Base-by-base conservation (phyloP, 2,113 vertebrate genomes). In the Eubucco bourcierii region DNA sequence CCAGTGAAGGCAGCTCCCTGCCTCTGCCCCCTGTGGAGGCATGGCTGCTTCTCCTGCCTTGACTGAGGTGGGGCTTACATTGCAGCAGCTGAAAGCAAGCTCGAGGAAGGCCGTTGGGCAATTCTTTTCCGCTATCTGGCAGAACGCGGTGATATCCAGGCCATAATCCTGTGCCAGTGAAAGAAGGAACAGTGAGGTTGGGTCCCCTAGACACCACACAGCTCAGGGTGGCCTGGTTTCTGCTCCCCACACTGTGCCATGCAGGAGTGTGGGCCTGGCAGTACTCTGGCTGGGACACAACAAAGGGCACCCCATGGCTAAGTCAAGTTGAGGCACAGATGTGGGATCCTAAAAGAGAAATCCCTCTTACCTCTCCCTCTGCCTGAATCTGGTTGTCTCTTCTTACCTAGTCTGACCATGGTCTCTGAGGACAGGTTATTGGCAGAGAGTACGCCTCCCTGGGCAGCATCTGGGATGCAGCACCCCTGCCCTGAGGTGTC, bases 1-100 rank as follows among this genome's bases (percentile, higher is more conserved):
- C 41, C 3, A 33, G 50, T 29, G 8, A 16, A 37, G 75, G 58
- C 10, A 64, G 86, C 55, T 80, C 68, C 44, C 50, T 61, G 50
- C 27, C 23, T 80, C 65, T 44, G 28, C 33, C 28, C 27, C 9
- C 15, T 4, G 8, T 19, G 59, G 28, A 46, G 61, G 56, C 46
- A 72, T 37, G 47, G 73, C 53, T 87, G 74, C 71, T 33, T 29
- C 21, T 68, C 61, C 76, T 9, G 24, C 76, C 58, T 0, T 46
- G 19, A 37, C 1, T 2, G 59, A 78, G 29, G 10, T 7, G 29
- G 71, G 14, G 75, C 99, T 98, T 96, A 99, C 99, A 39, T 97
- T 98, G 97, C 99, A 99, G 98, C 99, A 99, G 94, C 98, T 97
- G 89, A 99, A 98, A 68, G 99, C 98, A 19, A 99, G 97, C 85